These are phyloP conservation scores for Pholis gunnellus DNA, from an alignment of 2,113 vertebrate genomes.

Conservation along the genomic window DNA sequence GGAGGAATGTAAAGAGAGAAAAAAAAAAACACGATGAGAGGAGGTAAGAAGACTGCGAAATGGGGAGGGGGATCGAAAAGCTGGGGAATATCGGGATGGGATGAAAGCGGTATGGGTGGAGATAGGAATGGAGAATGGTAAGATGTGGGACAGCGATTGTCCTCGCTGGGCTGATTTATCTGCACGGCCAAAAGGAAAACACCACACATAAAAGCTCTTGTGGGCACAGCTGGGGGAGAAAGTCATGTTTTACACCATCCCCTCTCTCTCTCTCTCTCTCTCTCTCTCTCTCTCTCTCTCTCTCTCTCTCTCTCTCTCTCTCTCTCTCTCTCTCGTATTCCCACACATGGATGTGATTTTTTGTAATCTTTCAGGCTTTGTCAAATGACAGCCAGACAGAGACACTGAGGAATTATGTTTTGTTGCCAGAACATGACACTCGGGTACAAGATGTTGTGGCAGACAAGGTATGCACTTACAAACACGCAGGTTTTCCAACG, in stretches of 20 bases:
- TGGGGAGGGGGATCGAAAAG: neutral
- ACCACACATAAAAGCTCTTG: slow-evolving; percentile 14
- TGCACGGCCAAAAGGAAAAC: slow-evolving; percentile 20
- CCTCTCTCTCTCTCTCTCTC: slow-evolving; percentile 30
- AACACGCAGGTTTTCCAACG: slow-evolving; percentile 27
- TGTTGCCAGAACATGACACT: slow-evolving; percentile 74
- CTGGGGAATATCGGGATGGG: slow-evolving; percentile 8
- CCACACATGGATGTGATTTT: slow-evolving; percentile 79
- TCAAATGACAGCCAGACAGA: slow-evolving; percentile 70
- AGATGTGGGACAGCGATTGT: slow-evolving; percentile 28
- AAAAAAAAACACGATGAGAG: slow-evolving; percentile 15
- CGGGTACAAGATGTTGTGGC: slow-evolving; percentile 70
- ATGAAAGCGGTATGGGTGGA: slow-evolving; percentile 20
- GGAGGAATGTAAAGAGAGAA: slow-evolving; percentile 39
- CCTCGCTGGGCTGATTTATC: slow-evolving; percentile 41
- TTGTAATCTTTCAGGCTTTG: slow-evolving; percentile 66
- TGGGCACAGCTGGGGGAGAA: slow-evolving; percentile 51
- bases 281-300: slow-evolving; percentile 16
- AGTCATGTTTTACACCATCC: slow-evolving; percentile 68
- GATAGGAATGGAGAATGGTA: slow-evolving; percentile 19
- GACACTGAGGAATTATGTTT: slow-evolving; percentile 50
- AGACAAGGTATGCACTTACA: slow-evolving; percentile 46
- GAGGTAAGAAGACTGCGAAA: neutral
- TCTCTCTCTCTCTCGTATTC: slow-evolving; percentile 43
- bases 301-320: slow-evolving; percentile 24